These are phyloP conservation scores for Anisognathus igniventris DNA, from an alignment of 2,797 vertebrate species.

Conservation along the genomic window DNA sequence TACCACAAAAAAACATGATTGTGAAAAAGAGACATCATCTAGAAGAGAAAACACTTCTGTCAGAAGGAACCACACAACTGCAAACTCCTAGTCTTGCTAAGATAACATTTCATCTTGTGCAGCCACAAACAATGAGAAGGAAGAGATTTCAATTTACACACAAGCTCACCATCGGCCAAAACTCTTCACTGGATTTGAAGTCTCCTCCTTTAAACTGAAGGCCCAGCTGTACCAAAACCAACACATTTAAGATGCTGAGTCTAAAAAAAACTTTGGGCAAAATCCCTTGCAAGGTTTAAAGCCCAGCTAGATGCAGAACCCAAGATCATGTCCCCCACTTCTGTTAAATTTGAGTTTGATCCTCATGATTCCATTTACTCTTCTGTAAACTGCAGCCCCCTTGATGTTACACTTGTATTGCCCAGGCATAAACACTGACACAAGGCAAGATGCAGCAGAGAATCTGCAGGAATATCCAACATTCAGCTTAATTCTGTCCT, in stretches of 20 bases:
- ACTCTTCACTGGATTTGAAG: not conserved
- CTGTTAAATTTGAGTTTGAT: not conserved
- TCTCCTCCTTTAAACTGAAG: not conserved
- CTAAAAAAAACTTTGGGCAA: not conserved
- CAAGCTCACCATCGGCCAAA: not conserved
- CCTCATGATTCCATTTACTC: not conserved
- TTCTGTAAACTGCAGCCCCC: not conserved
- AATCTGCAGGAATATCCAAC: not conserved
- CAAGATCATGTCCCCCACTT: not conserved
- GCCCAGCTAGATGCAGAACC: not conserved
- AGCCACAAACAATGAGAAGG: not conserved
- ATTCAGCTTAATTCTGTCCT: not conserved
- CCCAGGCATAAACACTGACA: not conserved
- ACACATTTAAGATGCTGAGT: not conserved
- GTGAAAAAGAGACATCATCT: not conserved
- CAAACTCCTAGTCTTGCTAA: not conserved
- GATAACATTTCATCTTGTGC: not conserved
- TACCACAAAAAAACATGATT: not conserved
- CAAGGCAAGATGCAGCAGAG: not conserved
- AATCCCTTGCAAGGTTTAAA: not conserved
- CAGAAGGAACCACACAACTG: not conserved
- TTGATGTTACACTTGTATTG: not conserved
- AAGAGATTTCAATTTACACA: not conserved
- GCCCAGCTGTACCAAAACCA: not conserved
- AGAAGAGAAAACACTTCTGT: not conserved